Base-by-base conservation (phyloP, 2,888 invertebrate genomes). In the Diabrotica balteata region DNA sequence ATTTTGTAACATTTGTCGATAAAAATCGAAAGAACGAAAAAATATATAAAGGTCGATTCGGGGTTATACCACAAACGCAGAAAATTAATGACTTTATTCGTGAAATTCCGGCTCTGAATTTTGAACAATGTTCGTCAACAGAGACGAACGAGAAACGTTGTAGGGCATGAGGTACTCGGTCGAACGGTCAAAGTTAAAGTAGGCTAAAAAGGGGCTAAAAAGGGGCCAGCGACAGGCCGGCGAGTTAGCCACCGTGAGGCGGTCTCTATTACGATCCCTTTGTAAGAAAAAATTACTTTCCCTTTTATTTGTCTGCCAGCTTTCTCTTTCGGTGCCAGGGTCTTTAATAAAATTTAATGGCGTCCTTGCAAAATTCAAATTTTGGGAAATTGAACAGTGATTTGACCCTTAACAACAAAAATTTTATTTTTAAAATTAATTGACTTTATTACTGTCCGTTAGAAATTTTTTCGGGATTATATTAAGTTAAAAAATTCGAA, bases 71-170 rank as follows among this genome's bases (percentile, higher is more conserved):
- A 53, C 53, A 53, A 53, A 7, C 53, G 32, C 47, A 43, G 7
- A 55, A 62, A 62, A 62, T 62, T 62, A 62, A 62, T 62, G 62
- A 62, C 53, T 47, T 62, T 63, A 63, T 55, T 63, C 49, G 54
- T 32, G 22, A 63, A 63, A 54, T 62, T 62, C 52, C 45, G 54
- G 17, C 42, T 55, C 47, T 54, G 54, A 55, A 55, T 63, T 63
- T 45, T 51, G 55, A 63, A 63, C 63, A 55, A 53, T 63, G 63
- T 63, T 45, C 55, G 63, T 55, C 54, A 54, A 63, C 55, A 49
- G 55, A 49, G 47, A 44, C 45, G 55, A 57, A 57, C 53, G 50
- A 32, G 11, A 47, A 9, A 44, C 47, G 53, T 53, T 53, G 62
- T 52, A 46, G 62, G 62, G 54, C 47, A 53, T 46, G 10, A 53